Evolutionary conservation across 2,888 invertebrate species (phyloP), one percentile per base, ranked within the genome.

Genomic region (Amblyteles armatorius): DNA sequence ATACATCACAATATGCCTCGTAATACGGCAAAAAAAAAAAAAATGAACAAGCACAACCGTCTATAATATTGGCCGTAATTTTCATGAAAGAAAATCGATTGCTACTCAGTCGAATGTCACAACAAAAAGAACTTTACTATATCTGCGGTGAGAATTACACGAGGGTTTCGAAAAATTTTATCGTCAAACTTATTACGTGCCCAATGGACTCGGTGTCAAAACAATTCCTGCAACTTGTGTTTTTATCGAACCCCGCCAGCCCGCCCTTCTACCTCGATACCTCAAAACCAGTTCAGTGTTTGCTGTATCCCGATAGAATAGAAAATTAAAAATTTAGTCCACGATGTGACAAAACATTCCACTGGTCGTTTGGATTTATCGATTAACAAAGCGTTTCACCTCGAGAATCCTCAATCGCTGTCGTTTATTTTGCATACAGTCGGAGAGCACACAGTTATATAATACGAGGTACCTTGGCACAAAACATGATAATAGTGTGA

Each of bases 221-320:
- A 86, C 85, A 86, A 87, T 80, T 89, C 90, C 91, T 89, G 89
- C 89, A 89, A 91, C 88, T 89, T 87, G 87, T 88, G 86, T 90
- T 87, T 52, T 90, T 86, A 88, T 89, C 87, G 85, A 89, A 91
- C 87, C 90, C 88, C 16, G 40, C 40, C 40, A 40, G 40, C 40
- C 40, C 40, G 40, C 44, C 86, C 88, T 88, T 44, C 84, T 88
- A 89, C 89, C 88, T 83, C 67, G 60, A 88, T 83, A 91, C 89
- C 91, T 89, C 85, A 85, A 88, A 90, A 91, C 91, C 91, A 92
- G 90, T 88, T 91, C 90, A 91, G 87, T 93, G 92, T 93, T 93
- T 90, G 92, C 90, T 93, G 93, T 93, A 85, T 91, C 92, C 92
- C 90, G 91, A 92, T 93, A 93, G 92, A 91, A 91, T 93, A 93